Base-by-base conservation (phyloP, 2,888 invertebrate species). In the Noctua pronuba region DNA sequence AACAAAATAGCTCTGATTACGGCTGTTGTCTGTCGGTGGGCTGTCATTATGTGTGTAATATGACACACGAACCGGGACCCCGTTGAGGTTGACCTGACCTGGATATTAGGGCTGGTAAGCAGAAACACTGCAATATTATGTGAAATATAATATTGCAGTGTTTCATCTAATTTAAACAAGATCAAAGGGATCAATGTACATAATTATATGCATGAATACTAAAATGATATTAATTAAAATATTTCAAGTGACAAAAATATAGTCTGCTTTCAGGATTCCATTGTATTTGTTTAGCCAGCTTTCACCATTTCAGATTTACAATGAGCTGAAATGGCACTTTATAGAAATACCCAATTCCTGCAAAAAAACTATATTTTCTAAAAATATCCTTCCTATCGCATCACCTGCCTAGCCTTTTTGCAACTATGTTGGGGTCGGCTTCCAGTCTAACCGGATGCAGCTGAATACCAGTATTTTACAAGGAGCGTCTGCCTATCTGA, bases 1-100 rank as follows among this genome's bases (percentile, higher is more conserved):
- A 73, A 65, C n/a, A 16, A 41, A 65, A 73, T 55, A 31, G 13
- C 38, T 79, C 28, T 13, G 10, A 35, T 44, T 72, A 52, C 38
- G 44, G 31, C 52, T 16, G 6, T 38, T 1, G n/a, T 31, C n/a
- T 31, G 21, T 58, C n/a, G 10, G 38, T 46, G 38, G 31, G 16
- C 18, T 60, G 31, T 21, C 21, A 21, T 31, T 35, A 62, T 5
- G 31, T 5, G 31, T 31, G 28, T 18, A 28, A 28, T 60, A 60
- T 55, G 38, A 46, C 10, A 24, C 7, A 52, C 16, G 16, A 31
- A 52, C 35, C 35, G 35, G 10, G 21, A 31, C 2, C 6, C 2
- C 2, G 35, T 24, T 31, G 31, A n/a, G 3, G 46, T 79, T 44
- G 1, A 58, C 7, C 18, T 2, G 60, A 18, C 18, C 35, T n/a